These are phyloP conservation scores for Ptilodon capucinus DNA, from an alignment of 2,888 invertebrate species.

Conservation along the genomic window DNA sequence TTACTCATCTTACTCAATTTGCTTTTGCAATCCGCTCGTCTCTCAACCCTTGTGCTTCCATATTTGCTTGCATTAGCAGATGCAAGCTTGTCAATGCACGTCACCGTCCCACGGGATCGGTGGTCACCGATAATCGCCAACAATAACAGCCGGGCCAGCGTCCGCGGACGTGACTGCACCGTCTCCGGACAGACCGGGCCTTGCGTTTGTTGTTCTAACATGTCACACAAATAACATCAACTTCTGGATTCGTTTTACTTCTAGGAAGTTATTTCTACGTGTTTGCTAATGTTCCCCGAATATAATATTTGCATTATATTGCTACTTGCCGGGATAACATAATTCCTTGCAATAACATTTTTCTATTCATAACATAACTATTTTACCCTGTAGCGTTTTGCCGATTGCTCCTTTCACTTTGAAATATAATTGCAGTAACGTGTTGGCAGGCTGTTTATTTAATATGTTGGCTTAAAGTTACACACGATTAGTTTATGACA, in stretches of 20 bases:
- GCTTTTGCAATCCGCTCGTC: conserved; percentile 8
- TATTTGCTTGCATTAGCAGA: conserved; percentile 67
- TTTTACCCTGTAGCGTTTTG: neutral
- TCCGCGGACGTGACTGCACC: conserved; percentile 35
- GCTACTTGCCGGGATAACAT: neutral
- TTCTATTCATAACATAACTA: neutral
- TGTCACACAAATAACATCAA: conserved; percentile 43
- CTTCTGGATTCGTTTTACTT: conserved; percentile 41
- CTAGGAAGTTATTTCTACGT: conserved; percentile 17
- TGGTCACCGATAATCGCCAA: conserved; percentile 52
- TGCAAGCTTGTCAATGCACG: conserved; percentile 55
- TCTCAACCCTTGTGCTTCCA: conserved; percentile 12
- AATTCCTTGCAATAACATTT: neutral
- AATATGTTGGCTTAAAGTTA: too few relatives aligned
- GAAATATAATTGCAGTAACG: too few relatives aligned
- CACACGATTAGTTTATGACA: too few relatives aligned
- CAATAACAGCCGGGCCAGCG: conserved; percentile 41
- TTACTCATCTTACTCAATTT: neutral
- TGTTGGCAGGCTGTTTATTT: too few relatives aligned
- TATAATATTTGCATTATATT: neutral
- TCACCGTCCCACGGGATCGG: conserved; percentile 52
- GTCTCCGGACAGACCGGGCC: conserved; percentile 27
- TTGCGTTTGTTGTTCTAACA: conserved; percentile 61
- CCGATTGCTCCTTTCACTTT: neutral
- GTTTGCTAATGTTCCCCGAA: neutral